Percentiles rank a stretch among this genome's conserved stretches.
phyloP scores from a whole-genome alignment of 2,113 vertebrate species.

The Melanerpes formicivorus region DNA sequence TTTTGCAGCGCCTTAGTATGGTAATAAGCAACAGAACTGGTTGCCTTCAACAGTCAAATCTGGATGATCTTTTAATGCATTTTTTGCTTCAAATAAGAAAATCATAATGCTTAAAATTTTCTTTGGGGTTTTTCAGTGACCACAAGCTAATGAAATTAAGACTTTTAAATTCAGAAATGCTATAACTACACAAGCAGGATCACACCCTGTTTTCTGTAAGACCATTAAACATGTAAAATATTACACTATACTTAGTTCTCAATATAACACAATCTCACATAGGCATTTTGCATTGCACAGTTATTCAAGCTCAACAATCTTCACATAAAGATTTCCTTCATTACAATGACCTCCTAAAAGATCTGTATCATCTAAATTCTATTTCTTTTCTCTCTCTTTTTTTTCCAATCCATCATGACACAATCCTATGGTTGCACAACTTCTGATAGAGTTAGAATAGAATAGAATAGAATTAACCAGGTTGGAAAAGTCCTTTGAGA shows the following conservation, averaged over 20 bases:
- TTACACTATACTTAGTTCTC: background rate
- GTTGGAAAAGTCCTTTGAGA: too few species aligned
- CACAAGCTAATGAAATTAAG: background rate
- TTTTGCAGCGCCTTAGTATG: background rate
- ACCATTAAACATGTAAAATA: background rate
- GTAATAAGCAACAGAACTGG: background rate
- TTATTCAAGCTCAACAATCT: background rate
- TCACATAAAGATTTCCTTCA: background rate
- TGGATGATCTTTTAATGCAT: conserved; percentile 45
- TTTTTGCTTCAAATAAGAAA: conserved; percentile 56
- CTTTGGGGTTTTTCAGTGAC: background rate
- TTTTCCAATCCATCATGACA: background rate
- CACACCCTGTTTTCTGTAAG: background rate
- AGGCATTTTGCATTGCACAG: background rate
- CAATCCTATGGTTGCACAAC: background rate
- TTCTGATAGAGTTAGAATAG: background rate
- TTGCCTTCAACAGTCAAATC: background rate
- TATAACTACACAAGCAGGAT: background rate
- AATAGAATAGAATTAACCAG: too few species aligned
- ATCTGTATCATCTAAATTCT: background rate
- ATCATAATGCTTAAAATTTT: conserved; percentile 57
- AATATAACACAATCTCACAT: background rate
- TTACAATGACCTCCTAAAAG: background rate
- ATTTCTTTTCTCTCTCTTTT: background rate
- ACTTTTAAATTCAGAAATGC: background rate